A percentile compares a stretch with the other conserved stretches of the same genome.
Evolutionary conservation across 1,140 invertebrate species (phyloP).

Genomic region (Formica exsecta): DNA sequence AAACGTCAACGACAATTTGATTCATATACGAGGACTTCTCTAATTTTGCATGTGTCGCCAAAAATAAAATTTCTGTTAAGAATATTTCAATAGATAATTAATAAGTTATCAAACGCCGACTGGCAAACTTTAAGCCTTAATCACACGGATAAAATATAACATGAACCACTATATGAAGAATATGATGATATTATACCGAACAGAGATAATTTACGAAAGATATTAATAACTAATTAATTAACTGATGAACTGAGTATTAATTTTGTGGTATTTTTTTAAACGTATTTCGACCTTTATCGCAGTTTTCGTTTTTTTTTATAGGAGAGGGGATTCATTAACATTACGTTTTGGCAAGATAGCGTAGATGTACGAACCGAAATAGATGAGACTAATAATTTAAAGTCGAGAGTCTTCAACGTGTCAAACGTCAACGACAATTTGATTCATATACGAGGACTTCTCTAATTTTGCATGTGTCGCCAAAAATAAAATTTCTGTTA

Average conservation of each 20-base stretch:
- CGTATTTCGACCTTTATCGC: too few relatives aligned
- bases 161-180: not conserved
- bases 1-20: constrained; percentile 21
- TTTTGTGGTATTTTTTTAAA: too few relatives aligned
- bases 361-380: constrained; percentile 21
- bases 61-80: not conserved
- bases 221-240: not conserved
- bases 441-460: constrained; percentile 16
- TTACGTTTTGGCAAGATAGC: constrained; percentile 35
- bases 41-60: constrained; percentile 6
- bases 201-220: not conserved
- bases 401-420: constrained; percentile 30
- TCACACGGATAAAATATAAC: not conserved
- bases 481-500: too few relatives aligned
- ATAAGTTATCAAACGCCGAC: not conserved
- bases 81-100: not conserved
- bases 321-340: not conserved
- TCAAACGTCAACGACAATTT: constrained; percentile 13
- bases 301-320: not conserved
- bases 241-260: not conserved
- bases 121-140: constrained; percentile 24
- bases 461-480: constrained; percentile 12
- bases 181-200: too few relatives aligned
- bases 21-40: constrained; percentile 3
- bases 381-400: constrained; percentile 52